These are phyloP conservation scores for Cepphus grylle DNA, from an alignment of 2,113 vertebrate species.

Conservation along the genomic window DNA sequence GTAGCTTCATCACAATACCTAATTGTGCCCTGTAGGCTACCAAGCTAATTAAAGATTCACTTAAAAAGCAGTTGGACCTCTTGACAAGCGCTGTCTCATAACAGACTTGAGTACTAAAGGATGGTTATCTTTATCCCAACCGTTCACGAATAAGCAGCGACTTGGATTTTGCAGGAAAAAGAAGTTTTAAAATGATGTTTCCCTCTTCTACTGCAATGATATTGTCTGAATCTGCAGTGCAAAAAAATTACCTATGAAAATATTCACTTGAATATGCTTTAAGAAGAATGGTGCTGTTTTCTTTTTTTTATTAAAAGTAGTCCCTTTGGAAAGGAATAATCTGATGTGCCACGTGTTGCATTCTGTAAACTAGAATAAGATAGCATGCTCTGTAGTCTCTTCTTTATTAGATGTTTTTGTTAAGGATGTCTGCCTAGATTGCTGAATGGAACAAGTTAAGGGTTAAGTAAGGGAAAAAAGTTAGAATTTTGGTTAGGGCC, in stretches of 20 bases:
- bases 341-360: background rate
- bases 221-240: background rate
- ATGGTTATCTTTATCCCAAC: background rate
- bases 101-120: background rate
- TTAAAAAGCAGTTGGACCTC: background rate
- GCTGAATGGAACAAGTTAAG: background rate
- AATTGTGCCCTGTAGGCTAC: constrained; percentile 13
- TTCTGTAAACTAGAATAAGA: background rate
- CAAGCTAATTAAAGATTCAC: background rate
- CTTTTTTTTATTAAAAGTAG: background rate
- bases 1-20: background rate
- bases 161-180: background rate
- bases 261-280: background rate
- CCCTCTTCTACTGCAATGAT: background rate
- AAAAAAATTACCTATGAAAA: background rate
- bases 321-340: background rate
- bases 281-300: background rate
- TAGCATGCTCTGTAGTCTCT: constrained; percentile 36
- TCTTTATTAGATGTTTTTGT: constrained; percentile 13
- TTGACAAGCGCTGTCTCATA: background rate
- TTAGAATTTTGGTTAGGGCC: background rate
- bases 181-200: background rate
- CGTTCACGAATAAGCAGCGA: background rate
- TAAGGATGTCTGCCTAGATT: background rate
- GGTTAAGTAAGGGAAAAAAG: background rate